These are phyloP conservation scores for Aegotheles bennettii DNA, from an alignment of 2,113 vertebrate species.

Conservation along the genomic window DNA sequence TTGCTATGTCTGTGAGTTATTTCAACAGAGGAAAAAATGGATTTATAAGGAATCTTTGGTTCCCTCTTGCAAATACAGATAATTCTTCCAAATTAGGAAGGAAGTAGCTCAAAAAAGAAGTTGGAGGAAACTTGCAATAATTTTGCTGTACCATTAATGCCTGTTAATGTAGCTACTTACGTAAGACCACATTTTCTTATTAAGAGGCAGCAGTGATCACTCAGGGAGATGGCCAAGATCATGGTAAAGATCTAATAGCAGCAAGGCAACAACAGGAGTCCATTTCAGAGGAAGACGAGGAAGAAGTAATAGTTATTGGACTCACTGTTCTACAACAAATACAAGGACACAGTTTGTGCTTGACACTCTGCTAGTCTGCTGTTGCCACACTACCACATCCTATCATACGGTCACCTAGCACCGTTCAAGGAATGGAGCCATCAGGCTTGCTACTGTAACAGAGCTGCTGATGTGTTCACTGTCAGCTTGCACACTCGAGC, in stretches of 20 bases:
- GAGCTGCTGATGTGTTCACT: not conserved
- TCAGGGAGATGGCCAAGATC: not conserved
- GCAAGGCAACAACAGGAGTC: not conserved
- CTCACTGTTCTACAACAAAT: not conserved
- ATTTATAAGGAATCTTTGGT: not conserved
- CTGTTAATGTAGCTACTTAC: not conserved
- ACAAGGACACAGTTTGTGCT: rapidly evolving
- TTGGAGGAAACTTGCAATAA: not conserved
- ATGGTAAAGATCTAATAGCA: not conserved
- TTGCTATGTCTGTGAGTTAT: not conserved
- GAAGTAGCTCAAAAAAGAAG: not conserved
- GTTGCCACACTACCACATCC: rapidly evolving
- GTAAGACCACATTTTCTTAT: not conserved
- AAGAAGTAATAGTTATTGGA: not conserved
- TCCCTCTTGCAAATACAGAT: not conserved
- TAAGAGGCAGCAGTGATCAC: not conserved
- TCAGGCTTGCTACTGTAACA: not conserved
- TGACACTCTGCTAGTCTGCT: not conserved
- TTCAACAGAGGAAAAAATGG: not conserved
- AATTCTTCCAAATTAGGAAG: not conserved
- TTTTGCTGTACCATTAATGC: not conserved
- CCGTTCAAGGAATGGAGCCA: not conserved
- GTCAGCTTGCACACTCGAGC: not conserved
- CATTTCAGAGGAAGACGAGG: not conserved
- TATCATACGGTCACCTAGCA: not conserved